Evolutionary conservation across 1,140 invertebrate genomes (phyloP).

Genomic region (Atopsyche davidsoni): DNA sequence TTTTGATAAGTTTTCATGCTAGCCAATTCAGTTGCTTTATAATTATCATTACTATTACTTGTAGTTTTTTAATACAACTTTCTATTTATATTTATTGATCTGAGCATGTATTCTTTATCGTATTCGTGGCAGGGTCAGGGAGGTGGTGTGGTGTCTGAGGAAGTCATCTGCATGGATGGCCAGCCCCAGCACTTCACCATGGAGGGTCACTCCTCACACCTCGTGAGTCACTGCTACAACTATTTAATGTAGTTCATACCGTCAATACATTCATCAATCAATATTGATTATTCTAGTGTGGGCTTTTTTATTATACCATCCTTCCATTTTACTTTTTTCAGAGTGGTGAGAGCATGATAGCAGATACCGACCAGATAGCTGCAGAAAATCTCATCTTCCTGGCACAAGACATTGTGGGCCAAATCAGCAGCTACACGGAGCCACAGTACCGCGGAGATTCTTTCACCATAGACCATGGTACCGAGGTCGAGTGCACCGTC

Average conservation of each 20-base stretch:
- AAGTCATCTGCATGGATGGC: constrained; percentile 57
- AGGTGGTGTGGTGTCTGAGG: constrained; percentile 54
- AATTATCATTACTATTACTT: too few species aligned
- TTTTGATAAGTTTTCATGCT: too few species aligned
- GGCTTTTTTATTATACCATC: too few species aligned
- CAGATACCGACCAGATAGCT: constrained; percentile 52
- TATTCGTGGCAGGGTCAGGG: constrained; percentile 52
- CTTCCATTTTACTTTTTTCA: constrained; percentile 19
- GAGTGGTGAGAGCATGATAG: constrained; percentile 43
- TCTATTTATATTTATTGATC: too few species aligned
- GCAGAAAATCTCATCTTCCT: constrained; percentile 57
- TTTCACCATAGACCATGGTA: constrained; percentile 42
- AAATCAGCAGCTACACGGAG: constrained; percentile 34
- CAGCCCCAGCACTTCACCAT: constrained; percentile 36
- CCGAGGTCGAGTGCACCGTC: constrained; percentile 57
- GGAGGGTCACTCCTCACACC: constrained; percentile 21
- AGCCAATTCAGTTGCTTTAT: too few species aligned
- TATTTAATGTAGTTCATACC: too few species aligned
- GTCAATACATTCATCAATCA: too few species aligned
- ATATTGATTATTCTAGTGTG: too few species aligned
- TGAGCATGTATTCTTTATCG: too few species aligned
- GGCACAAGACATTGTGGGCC: constrained; percentile 49
- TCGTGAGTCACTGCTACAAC: constrained; percentile 32
- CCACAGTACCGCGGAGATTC: constrained; percentile 35
- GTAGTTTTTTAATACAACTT: too few species aligned